Evolutionary conservation across 2,888 invertebrate species (phyloP), one percentile per base, ranked within the genome.

Genomic region (Merodon equestris): DNA sequence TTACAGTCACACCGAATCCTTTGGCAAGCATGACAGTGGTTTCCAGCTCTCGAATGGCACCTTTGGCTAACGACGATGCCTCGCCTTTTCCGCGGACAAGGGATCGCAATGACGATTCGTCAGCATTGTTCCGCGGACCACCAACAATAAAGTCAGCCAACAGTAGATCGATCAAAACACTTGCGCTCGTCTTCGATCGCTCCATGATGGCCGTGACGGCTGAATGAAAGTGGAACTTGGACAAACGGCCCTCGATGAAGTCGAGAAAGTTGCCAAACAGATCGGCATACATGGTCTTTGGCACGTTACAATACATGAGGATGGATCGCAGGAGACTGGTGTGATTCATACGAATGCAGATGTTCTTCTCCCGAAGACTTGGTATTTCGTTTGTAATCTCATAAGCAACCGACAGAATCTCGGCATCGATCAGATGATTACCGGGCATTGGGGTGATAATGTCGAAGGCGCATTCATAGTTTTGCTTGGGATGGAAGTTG

Each of bases 391-490:
- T 91, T 47, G 94, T 90, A 47, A 95, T 91, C 88, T 96, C 94
- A 86, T 93, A 93, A 0, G 94, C 93, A 0, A 96, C 92, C 0
- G 93, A 93, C 9, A 98, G 89, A 0, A 97, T 88, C 86, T 98
- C 98, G 0, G 96, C 96, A 85, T 98, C 97, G 0, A 94, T 91
- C 89, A 96, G 91, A 34, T 95, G 90, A 83, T 93, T 92, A 90
- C 93, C 93, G 70, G 92, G 90, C 73, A 91, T 92, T 1, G 96
- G 93, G 3, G 95, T 94, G 34, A 98, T 94, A 73, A 98, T 95
- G 88, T 98, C 98, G 88, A 97, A 97, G 1, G 96, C 96, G 88
- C 97, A 97, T 88, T 97, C 97, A 67, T 94, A 93, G 14, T 95
- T 91, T 89, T 98, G 97, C 79, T 94, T 91, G 0, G 98, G 98